Conservation (phyloP, 2,888 invertebrate genomes). For the Caenorhabditis sp. region DNA sequence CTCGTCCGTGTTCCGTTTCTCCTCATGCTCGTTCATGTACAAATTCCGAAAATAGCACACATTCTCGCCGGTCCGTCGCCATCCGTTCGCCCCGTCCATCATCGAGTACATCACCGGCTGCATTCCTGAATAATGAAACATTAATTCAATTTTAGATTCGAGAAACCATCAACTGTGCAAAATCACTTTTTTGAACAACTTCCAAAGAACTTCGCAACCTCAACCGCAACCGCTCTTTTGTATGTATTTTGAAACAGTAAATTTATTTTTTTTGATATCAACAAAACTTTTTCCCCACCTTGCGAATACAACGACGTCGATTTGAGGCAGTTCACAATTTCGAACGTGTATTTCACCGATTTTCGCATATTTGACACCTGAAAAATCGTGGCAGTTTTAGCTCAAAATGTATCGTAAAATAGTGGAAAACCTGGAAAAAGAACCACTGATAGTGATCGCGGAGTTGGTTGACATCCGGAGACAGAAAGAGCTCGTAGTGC, state of each 20-base stretch:
- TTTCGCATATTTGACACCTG: slow-evolving; percentile 85
- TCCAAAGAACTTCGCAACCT: too few relatives aligned
- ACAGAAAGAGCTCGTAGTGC: slow-evolving; percentile 89
- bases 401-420: background rate
- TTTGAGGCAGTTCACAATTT: slow-evolving; percentile 91
- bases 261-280: too few relatives aligned
- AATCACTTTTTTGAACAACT: too few relatives aligned
- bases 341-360: slow-evolving; percentile 86
- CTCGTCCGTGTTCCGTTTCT: slow-evolving; percentile 58
- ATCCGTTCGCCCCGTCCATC: slow-evolving; percentile 84
- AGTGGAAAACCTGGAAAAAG: slow-evolving; percentile 85
- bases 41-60: slow-evolving; percentile 89
- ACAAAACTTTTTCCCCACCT: too few relatives aligned
- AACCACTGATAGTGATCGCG: slow-evolving; percentile 89
- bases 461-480: slow-evolving; percentile 88
- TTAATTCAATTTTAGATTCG: too few relatives aligned
- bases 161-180: too few relatives aligned
- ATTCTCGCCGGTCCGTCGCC: slow-evolving; percentile 86
- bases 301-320: slow-evolving; percentile 90
- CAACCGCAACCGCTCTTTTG: too few relatives aligned
- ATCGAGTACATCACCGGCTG: slow-evolving; percentile 91
- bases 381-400: too few relatives aligned
- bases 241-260: background rate
- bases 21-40: slow-evolving; percentile 69
- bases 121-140: slow-evolving; percentile 83